Evolutionary conservation across 2,797 vertebrate species (phyloP).

Genomic region (Lithobates pipiens): DNA sequence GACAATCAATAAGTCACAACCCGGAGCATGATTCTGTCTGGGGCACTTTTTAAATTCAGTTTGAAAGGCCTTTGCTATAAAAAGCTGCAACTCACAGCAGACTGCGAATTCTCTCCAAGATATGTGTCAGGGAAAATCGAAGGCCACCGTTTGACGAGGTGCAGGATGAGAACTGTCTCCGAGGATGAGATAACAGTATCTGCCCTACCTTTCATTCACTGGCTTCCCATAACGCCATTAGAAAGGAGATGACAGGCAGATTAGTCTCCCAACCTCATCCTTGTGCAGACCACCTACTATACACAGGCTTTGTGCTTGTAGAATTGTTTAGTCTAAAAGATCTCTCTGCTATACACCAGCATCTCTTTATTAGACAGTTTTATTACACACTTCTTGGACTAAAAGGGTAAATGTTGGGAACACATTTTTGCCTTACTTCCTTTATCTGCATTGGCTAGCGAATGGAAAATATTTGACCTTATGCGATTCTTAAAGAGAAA

Average conservation of each 20-base stretch:
- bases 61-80: slow-evolving; percentile 42
- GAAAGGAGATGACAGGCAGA: slow-evolving; percentile 22
- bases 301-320: slow-evolving; percentile 5
- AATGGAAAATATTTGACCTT: too few species aligned
- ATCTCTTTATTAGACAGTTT: slow-evolving; percentile 13
- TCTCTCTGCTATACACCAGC: slow-evolving; percentile 9
- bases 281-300: slow-evolving; percentile 52
- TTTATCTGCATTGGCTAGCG: background rate
- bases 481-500: too few species aligned
- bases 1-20: slow-evolving; percentile 16
- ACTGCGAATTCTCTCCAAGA: slow-evolving; percentile 22
- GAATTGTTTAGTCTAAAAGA: slow-evolving; percentile 54
- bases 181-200: slow-evolving; percentile 24
- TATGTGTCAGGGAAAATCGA: slow-evolving; percentile 37
- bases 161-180: slow-evolving; percentile 17
- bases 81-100: slow-evolving; percentile 3
- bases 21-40: background rate
- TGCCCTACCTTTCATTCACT: background rate
- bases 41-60: slow-evolving; percentile 12
- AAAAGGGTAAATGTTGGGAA: background rate
- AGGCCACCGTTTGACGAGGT: slow-evolving; percentile 31
- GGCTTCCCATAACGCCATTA: slow-evolving; percentile 12
- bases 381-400: background rate
- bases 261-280: slow-evolving; percentile 23
- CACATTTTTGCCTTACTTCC: background rate